These are phyloP conservation scores for Fopius arisanus DNA, from an alignment of 1,140 invertebrate species.

Conservation along the genomic window DNA sequence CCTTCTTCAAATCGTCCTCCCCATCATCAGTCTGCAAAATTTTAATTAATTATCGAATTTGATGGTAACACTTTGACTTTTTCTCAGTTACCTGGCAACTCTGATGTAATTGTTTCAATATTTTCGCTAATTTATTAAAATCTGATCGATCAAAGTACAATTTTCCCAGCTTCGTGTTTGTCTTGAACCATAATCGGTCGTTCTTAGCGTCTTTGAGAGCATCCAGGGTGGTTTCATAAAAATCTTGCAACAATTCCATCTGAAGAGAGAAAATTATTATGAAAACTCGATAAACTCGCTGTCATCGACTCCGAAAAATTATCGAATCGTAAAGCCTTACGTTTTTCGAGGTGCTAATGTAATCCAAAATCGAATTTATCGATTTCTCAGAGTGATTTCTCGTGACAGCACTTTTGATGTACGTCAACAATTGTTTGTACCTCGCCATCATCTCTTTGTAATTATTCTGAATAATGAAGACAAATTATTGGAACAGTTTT, in stretches of 20 bases:
- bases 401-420: conserved; percentile 98
- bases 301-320: conserved; percentile 2
- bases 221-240: conserved; percentile 99
- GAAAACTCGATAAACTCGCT: neutral
- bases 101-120: conserved; percentile 95
- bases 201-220: conserved; percentile 99
- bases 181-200: conserved; percentile 99
- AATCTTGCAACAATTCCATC: conserved; percentile 99
- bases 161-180: conserved; percentile 98
- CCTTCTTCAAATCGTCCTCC: conserved; percentile 99
- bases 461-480: conserved; percentile 74
- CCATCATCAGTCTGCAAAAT: conserved; percentile 90
- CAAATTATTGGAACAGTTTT: too few species aligned
- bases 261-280: conserved; percentile 56
- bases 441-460: conserved; percentile 97
- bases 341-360: conserved; percentile 99
- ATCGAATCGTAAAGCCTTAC: conserved; percentile 67
- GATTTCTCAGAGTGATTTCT: conserved; percentile 99
- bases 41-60: neutral
- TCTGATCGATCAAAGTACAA: conserved; percentile 97
- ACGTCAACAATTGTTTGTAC: conserved; percentile 96
- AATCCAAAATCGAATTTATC: conserved; percentile 99
- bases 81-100: conserved; percentile 85
- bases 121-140: conserved; percentile 94
- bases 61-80: neutral